Conservation (phyloP, 2,797 vertebrate species). For the Trematomus bernacchii region DNA sequence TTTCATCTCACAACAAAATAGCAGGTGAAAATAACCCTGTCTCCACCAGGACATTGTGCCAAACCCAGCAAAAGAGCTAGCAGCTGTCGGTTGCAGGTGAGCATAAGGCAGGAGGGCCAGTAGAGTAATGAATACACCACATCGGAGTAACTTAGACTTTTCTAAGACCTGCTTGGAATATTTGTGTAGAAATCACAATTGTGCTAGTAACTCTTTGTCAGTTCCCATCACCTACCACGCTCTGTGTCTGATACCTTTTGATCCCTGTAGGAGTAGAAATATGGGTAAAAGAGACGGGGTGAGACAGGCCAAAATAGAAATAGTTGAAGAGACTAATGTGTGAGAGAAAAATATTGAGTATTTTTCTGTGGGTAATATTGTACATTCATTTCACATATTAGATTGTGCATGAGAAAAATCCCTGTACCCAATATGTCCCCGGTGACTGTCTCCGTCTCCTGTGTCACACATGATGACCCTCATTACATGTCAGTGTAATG, state of each 20-base stretch:
- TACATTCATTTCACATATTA: slow-evolving; percentile 37
- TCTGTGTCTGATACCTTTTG: slow-evolving; percentile 56
- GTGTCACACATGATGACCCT: slow-evolving; percentile 17
- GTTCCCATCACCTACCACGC: slow-evolving; percentile 17
- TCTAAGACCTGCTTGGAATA: slow-evolving; percentile 65
- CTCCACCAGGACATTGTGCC: slow-evolving; percentile 64
- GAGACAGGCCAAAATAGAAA: slow-evolving; percentile 40
- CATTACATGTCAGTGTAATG: slow-evolving; percentile 11
- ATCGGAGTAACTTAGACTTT: slow-evolving; percentile 48
- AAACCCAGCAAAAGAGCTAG: slow-evolving; percentile 60
- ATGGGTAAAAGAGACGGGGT: slow-evolving; percentile 33
- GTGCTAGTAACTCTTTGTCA: slow-evolving; percentile 36
- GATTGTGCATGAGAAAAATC: slow-evolving; percentile 14
- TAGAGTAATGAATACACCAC: slow-evolving; percentile 65
- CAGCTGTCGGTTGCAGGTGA: slow-evolving; percentile 73
- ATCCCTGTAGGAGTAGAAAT: slow-evolving; percentile 48
- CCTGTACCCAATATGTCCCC: slow-evolving; percentile 8
- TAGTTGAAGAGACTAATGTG: slow-evolving; percentile 13
- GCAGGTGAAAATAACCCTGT: slow-evolving; percentile 68
- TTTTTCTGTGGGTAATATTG: slow-evolving; percentile 12
- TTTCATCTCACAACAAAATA: slow-evolving; percentile 75
- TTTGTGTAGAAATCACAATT: slow-evolving; percentile 59
- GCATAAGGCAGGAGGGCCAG: slow-evolving; percentile 61
- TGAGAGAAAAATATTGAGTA: not conserved
- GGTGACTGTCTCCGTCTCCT: slow-evolving; percentile 9